phyloP scores from a whole-genome alignment of 2,113 vertebrate species.

The Leptobrachium ailaonicum region DNA sequence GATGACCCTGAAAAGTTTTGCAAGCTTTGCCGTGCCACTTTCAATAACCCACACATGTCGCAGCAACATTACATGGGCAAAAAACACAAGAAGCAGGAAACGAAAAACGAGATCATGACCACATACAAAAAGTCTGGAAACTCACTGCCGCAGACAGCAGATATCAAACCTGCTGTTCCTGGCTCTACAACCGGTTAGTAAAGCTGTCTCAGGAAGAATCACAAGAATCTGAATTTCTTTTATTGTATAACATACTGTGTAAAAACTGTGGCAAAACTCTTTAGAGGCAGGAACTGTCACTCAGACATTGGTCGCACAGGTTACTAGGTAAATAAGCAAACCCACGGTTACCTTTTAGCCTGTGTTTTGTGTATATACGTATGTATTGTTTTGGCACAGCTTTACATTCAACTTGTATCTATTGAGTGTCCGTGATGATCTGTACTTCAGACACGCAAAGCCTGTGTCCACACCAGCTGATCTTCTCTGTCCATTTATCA shows the following conservation, averaged over 20 bases:
- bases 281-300: neutral
- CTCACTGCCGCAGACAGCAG: neutral
- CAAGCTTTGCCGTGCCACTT: constrained; percentile 90
- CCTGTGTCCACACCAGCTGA: too few species aligned
- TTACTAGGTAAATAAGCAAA: too few species aligned
- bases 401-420: too few species aligned
- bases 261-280: neutral
- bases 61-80: constrained; percentile 95
- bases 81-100: constrained; percentile 93
- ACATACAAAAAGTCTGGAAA: constrained; percentile 73
- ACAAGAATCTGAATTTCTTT: constrained; percentile 5
- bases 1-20: constrained; percentile 89
- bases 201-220: neutral
- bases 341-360: too few species aligned
- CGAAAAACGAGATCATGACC: constrained; percentile 92
- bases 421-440: too few species aligned
- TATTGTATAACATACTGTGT: constrained; percentile 1
- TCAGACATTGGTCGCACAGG: neutral
- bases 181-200: constrained; percentile 33
- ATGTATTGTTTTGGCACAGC: too few species aligned
- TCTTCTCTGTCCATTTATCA: too few species aligned
- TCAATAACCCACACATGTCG: constrained; percentile 95
- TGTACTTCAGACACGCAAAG: too few species aligned
- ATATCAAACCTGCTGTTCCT: constrained; percentile 12
- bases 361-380: too few species aligned